A percentile compares a stretch with the other conserved stretches of the same genome.
phyloP scores from a whole-genome alignment of 2,888 invertebrate species.

The Augochlorella aurata region DNA sequence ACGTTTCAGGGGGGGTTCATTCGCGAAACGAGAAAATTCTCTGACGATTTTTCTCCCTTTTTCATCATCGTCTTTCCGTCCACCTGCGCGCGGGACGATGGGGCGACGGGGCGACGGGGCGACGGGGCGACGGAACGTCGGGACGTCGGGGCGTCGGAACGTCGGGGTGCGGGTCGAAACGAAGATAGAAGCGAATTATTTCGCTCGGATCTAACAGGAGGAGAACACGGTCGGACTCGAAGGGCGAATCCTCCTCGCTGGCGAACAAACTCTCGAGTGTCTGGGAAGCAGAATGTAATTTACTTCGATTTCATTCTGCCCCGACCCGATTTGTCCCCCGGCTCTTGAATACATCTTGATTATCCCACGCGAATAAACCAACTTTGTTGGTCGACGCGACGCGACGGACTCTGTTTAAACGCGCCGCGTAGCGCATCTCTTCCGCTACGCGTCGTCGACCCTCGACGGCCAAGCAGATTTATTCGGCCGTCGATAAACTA shows the following conservation, averaged over 20 bases:
- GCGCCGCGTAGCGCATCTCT: not conserved
- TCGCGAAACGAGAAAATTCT: conserved; percentile 62
- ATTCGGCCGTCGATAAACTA: not conserved
- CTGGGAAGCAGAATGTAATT: conserved; percentile 31
- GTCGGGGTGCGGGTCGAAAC: not conserved
- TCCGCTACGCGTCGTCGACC: not conserved
- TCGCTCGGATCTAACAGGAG: conserved; percentile 24
- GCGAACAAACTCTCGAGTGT: conserved; percentile 6
- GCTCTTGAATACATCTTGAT: conserved; percentile 7
- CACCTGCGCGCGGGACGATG: too few relatives aligned
- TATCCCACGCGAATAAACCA: conserved; percentile 12
- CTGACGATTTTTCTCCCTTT: not conserved
- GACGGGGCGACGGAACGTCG: too few relatives aligned
- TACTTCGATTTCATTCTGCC: conserved; percentile 23
- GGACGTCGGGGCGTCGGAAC: too few relatives aligned
- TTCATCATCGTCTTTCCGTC: too few relatives aligned
- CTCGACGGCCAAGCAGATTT: not conserved
- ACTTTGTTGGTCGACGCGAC: not conserved
- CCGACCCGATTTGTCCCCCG: not conserved
- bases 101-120: too few relatives aligned
- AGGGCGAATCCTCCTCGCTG: not conserved
- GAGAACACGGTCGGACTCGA: not conserved
- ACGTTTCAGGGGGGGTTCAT: conserved; percentile 59
- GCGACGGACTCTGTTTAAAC: not conserved
- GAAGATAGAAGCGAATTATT: conserved; percentile 50